phyloP scores from a whole-genome alignment of 2,113 vertebrate species.

The Terrapene triunguis region DNA sequence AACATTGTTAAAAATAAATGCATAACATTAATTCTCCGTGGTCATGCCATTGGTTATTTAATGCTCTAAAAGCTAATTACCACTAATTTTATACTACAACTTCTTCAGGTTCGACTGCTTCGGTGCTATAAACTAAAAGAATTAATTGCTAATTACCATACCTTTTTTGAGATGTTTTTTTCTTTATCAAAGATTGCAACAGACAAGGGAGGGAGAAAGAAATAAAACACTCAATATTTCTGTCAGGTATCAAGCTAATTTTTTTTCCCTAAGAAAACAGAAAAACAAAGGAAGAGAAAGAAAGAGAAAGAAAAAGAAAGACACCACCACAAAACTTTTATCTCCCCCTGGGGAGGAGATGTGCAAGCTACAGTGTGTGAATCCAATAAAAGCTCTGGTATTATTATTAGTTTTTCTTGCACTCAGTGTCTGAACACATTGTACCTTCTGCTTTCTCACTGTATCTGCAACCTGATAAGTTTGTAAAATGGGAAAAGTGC shows the following conservation, averaged over 20 bases:
- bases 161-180: slow-evolving; percentile 43
- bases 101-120: slow-evolving; percentile 64
- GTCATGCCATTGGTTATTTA: slow-evolving; percentile 56
- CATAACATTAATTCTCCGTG: slow-evolving; percentile 39
- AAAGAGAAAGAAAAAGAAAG: not conserved
- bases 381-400: slow-evolving; percentile 38
- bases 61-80: slow-evolving; percentile 67
- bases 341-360: slow-evolving; percentile 20
- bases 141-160: slow-evolving; percentile 78
- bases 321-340: slow-evolving; percentile 7
- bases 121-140: slow-evolving; percentile 58
- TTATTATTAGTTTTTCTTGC: slow-evolving; percentile 34
- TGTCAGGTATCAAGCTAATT: not conserved
- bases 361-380: slow-evolving; percentile 31
- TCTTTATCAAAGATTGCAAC: slow-evolving; percentile 60
- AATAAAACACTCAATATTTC: not conserved
- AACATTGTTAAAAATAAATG: slow-evolving; percentile 67
- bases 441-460: not conserved
- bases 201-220: not conserved
- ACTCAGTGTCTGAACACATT: slow-evolving; percentile 41
- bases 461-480: slow-evolving; percentile 41
- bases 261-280: not conserved
- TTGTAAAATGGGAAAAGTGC: slow-evolving; percentile 6
- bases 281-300: not conserved
- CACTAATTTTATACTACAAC: slow-evolving; percentile 55